These are phyloP conservation scores for Zaprionus taronus DNA, from an alignment of 1,140 invertebrate genomes.

Conservation along the genomic window DNA sequence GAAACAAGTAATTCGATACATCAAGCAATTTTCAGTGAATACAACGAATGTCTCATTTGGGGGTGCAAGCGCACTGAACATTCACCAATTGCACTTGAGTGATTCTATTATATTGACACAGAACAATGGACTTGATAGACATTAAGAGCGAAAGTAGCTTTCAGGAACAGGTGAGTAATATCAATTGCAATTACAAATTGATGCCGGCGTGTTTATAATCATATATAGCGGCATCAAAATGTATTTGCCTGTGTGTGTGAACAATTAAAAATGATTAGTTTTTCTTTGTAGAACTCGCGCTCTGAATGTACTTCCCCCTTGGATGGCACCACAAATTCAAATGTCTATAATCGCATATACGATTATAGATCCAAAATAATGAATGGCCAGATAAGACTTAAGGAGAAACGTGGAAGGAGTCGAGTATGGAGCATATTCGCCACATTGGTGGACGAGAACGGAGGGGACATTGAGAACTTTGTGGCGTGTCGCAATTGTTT, in stretches of 20 bases:
- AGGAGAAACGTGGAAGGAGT: constrained; percentile 1
- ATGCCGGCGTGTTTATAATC: too few species aligned
- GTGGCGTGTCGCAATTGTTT: constrained; percentile 14
- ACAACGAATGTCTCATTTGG: constrained; percentile 4
- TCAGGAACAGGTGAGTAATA: constrained; percentile 2
- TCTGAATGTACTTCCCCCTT: not conserved
- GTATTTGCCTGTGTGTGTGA: not conserved
- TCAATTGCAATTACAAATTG: not conserved
- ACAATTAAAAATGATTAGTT: not conserved
- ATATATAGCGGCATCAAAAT: not conserved
- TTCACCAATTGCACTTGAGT: constrained; percentile 1
- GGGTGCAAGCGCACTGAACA: not conserved
- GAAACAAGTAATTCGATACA: not conserved
- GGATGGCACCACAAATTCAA: not conserved
- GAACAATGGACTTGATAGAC: not conserved
- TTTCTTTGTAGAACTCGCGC: not conserved
- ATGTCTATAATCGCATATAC: constrained; percentile 1
- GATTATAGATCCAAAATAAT: constrained; percentile 9
- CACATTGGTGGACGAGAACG: not conserved
- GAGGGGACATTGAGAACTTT: not conserved
- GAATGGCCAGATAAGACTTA: constrained; percentile 7
- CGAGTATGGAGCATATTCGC: constrained; percentile 9
- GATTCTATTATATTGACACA: not conserved
- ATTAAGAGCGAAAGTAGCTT: not conserved
- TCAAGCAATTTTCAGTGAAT: constrained; percentile 1